A percentile compares a stretch with the other conserved stretches of the same genome.
These are phyloP conservation scores for Percina caprodes DNA, from an alignment of 2,113 vertebrate genomes.

Conservation along the genomic window DNA sequence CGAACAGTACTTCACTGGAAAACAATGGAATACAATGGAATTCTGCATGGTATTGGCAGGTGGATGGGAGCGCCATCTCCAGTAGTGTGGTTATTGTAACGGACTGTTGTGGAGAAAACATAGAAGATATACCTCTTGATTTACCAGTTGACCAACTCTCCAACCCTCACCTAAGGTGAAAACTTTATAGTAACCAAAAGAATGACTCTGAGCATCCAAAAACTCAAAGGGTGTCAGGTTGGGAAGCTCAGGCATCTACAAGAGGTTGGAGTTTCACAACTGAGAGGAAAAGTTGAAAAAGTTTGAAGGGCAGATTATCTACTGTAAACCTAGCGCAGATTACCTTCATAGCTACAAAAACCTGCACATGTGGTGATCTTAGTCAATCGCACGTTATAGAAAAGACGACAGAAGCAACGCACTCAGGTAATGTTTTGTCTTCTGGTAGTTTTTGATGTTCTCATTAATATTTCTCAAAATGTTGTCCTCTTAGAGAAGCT, in stretches of 20 bases:
- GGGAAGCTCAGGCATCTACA: slow-evolving; percentile 1
- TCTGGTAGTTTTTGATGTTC: too few species aligned
- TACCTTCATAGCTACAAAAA: neutral
- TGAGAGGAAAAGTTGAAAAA: neutral
- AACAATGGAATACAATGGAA: neutral
- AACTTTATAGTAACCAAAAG: neutral
- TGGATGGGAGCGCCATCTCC: neutral
- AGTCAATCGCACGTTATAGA: neutral
- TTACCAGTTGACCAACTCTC: neutral
- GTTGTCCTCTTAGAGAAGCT: too few species aligned
- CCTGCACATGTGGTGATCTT: neutral
- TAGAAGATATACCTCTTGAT: neutral
- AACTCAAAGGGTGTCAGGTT: neutral
- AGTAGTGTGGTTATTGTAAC: neutral
- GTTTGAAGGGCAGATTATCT: neutral
- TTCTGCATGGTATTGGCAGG: neutral
- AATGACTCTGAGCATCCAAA: neutral
- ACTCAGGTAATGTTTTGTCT: too few species aligned
- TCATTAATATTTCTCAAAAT: too few species aligned
- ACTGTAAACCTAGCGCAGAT: neutral
- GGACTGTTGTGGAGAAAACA: neutral
- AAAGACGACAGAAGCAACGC: too few species aligned
- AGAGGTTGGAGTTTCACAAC: neutral
- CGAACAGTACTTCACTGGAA: neutral
- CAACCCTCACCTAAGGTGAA: neutral